Base-by-base conservation (phyloP, 2,797 vertebrate genomes). In the Poecilia gillii region DNA sequence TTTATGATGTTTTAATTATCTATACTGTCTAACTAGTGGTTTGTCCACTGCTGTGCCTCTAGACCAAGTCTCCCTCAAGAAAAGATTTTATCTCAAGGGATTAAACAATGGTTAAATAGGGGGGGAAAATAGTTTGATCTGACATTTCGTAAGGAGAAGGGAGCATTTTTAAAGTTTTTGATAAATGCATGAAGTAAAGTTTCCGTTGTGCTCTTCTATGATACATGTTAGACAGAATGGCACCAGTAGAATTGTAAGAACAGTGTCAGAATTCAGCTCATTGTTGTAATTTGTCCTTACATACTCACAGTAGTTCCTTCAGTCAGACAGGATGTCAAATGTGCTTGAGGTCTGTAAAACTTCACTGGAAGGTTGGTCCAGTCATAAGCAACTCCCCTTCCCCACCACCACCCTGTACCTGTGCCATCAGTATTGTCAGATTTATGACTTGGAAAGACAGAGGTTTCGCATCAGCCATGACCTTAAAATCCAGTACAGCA, bases 371-470 rank as follows among this genome's bases (percentile, higher is more conserved):
- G 64, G 39, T 31, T 66, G 62, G 31, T 66, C 33, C 16, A 66
- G 2, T 64, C 31, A 64, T 33, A 36, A 64, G 59, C 7, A 64
- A 36, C 6, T 18, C 7, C 20, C 20, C 9, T 41, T 5, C 36
- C 36, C 8, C 18, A 68, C 18, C 33, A 68, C 39, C 11, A 6
- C 23, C 64, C 39, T 70, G 66, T 33, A 68, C 23, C 18, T 68
- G 33, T 6, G 43, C 68, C 25, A 71, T 33, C 23, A 6, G 25
- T 13, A n/a, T n/a, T 45, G 41, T n/a, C 6, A 71, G 41, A 71
- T 71, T 71, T 71, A 45, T 71, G 23, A 71, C 68, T 45, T 71
- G 23, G 23, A 71, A 71, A 68, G 36, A 43, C 23, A 71, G 39
- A 43, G 68, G 68, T 62, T 71, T 71, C 25, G 2, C 39, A 43